phyloP scores from a whole-genome alignment of 2,888 invertebrate genomes.

The Megaustenia siamemsis region DNA sequence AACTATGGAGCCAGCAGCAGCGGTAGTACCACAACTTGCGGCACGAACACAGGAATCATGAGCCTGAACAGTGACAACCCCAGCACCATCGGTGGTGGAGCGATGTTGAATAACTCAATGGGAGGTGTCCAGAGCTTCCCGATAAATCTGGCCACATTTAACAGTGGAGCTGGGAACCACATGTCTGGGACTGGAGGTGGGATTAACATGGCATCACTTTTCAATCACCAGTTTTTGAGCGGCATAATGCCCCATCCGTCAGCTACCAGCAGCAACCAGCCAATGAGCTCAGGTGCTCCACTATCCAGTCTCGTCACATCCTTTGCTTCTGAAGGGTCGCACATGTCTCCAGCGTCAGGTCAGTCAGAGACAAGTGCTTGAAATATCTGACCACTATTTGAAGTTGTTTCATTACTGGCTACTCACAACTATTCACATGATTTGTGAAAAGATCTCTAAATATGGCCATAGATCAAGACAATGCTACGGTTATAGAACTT shows the following conservation, averaged over 20 bases:
- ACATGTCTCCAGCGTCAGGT: constrained; percentile 35
- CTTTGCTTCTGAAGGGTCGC: constrained; percentile 12
- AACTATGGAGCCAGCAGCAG: constrained; percentile 8
- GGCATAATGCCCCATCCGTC: constrained; percentile 17
- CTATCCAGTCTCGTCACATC: constrained; percentile 1
- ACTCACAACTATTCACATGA: neutral
- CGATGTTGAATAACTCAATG: neutral
- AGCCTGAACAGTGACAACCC: constrained; percentile 26
- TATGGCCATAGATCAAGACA: too few species aligned
- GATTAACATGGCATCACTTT: constrained; percentile 34
- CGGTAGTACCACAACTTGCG: constrained; percentile 11
- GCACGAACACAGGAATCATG: constrained; percentile 34
- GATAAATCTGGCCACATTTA: constrained; percentile 15
- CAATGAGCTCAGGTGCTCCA: constrained; percentile 11
- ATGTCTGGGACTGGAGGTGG: constrained; percentile 24
- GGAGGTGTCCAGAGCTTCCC: neutral
- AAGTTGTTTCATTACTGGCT: neutral
- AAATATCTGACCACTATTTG: constrained; percentile 43
- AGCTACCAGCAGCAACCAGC: constrained; percentile 3
- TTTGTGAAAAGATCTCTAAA: too few species aligned
- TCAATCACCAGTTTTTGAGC: constrained; percentile 35
- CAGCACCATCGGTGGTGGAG: neutral
- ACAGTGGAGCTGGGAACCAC: constrained; percentile 1
- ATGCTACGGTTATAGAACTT: too few species aligned
- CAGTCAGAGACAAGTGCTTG: constrained; percentile 56